Base-by-base conservation (phyloP, 2,113 vertebrate species). In the Hyla sarda region DNA sequence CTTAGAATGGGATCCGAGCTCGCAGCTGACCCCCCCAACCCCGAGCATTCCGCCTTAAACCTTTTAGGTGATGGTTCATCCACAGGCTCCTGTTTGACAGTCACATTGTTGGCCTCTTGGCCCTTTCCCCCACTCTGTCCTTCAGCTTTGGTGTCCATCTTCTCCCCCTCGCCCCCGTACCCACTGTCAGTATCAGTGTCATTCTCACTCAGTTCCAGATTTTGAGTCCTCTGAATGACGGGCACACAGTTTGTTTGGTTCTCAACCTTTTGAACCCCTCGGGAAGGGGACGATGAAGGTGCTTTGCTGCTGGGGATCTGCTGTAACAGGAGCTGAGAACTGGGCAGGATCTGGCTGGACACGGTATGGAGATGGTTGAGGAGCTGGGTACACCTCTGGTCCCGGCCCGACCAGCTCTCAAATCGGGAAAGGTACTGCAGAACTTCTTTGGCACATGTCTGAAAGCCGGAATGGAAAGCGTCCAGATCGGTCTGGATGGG, bases 121-220 rank as follows among this genome's bases (percentile, higher is more conserved):
- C 80, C 67, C 19, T 82, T 84, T 30, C 1, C 91, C 76, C 37
- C 91, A 85, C n/a, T 78, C 9, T 89, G 92, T 90, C 93, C 93
- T 0, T 93, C 91, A 2, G 50, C 76, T 86, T 92, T 92, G 30
- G 90, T 89, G 0, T 95, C 94, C 28, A 79, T 87, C 90, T 94
- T 95, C 56, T 98, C 97, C 0, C 93, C 92, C 77, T 98, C 97
- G 0, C 98, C 98, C 1, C 98, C 98, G 74, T 99, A 99, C 85
- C 98, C 97, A 79, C 98, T 99, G 94, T 98, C 97, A 9, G 97
- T 99, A 93, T 99, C 98, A 0, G 97, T 98, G 94, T 99, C 98
- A 67, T 96, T 96, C 90, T 98, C 97, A 54, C 94, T 95, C 30
- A 94, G 91, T 91, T 98, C 98, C 60, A 93, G 91, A 79, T 91